phyloP scores from a whole-genome alignment of 2,888 invertebrate genomes.

The Yponomeuta malinellus region DNA sequence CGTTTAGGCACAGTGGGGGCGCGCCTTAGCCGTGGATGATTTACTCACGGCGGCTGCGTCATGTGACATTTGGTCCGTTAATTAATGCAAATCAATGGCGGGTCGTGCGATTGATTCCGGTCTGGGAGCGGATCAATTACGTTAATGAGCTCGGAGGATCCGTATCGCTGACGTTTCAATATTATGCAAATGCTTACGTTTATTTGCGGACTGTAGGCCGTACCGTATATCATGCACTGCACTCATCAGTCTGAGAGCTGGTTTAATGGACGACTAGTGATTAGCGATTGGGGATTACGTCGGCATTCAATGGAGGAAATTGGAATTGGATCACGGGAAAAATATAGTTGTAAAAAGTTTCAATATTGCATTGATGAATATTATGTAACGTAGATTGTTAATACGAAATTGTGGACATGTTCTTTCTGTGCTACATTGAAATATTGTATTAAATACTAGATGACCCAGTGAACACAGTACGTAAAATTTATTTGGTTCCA shows the following conservation, averaged over 20 bases:
- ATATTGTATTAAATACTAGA: too few relatives aligned
- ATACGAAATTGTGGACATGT: too few relatives aligned
- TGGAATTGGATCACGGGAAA: neutral
- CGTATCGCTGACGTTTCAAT: constrained; percentile 64
- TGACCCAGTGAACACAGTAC: too few relatives aligned
- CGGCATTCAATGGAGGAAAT: neutral
- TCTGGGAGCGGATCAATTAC: constrained; percentile 72
- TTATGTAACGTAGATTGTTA: too few relatives aligned
- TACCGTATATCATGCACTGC: constrained; percentile 22
- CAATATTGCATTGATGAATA: neutral
- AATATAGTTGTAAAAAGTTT: neutral
- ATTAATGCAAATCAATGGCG: constrained; percentile 72
- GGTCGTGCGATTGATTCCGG: constrained; percentile 64
- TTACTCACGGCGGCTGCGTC: constrained; percentile 8
- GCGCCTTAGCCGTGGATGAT: constrained; percentile 2
- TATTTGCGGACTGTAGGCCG: constrained; percentile 44
- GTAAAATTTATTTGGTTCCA: too few relatives aligned
- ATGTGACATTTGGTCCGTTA: constrained; percentile 62
- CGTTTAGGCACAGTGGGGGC: neutral
- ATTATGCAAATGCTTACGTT: constrained; percentile 62
- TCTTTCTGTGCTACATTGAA: too few relatives aligned
- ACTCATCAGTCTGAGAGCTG: constrained; percentile 15
- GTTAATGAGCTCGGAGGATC: constrained; percentile 67
- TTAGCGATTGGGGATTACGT: constrained; percentile 5
- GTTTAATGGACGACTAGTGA: constrained; percentile 15